Evolutionary conservation across 2,113 vertebrate genomes (phyloP), one percentile per base, ranked within the genome.

Genomic region (Rhipidura dahli): DNA sequence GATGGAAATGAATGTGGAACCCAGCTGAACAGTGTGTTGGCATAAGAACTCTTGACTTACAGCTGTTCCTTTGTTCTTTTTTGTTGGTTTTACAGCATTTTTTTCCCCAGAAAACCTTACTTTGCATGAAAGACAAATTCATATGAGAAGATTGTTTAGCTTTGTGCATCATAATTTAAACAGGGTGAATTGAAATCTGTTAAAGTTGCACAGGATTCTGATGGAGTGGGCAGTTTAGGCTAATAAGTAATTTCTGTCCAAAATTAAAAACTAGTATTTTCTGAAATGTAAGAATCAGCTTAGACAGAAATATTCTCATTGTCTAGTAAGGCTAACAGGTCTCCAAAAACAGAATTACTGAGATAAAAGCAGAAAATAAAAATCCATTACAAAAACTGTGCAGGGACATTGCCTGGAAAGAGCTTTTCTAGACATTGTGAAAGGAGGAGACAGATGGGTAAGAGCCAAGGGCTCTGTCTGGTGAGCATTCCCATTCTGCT

Each of bases 41-140:
- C 96, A 97, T 95, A 96, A 90, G 95, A 97, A 93, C 95, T 91
- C 96, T 95, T 97, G 96, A 97, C 91, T 94, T 96, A 96, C 93
- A 94, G 95, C 94, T 96, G 94, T 97, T 95, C 87, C 91, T 97
- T 94, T 96, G 95, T 96, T 97, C 86, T 93, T 87, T 94, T 96
- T 92, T 96, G 94, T 97, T 95, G 88, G 92, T 96, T 90, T 82
- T 93, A 96, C 73, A 94, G 87, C 78, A 30, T 49, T 89, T 96
- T 93, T 73, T 96, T 90, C 81, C 81, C 79, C 75, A 87, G 89
- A 96, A 96, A 96, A 90, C 80, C 94, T 93, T 95, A 90, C 87
- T 96, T 93, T 88, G 80, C 91, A 90, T 95, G 93, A 97, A 97
- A 89, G 86, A 91, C 70, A 95, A 92, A 92, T 95, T 95, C 78